These are phyloP conservation scores for Conus betulinus DNA, from an alignment of 1,140 invertebrate species.

Conservation along the genomic window DNA sequence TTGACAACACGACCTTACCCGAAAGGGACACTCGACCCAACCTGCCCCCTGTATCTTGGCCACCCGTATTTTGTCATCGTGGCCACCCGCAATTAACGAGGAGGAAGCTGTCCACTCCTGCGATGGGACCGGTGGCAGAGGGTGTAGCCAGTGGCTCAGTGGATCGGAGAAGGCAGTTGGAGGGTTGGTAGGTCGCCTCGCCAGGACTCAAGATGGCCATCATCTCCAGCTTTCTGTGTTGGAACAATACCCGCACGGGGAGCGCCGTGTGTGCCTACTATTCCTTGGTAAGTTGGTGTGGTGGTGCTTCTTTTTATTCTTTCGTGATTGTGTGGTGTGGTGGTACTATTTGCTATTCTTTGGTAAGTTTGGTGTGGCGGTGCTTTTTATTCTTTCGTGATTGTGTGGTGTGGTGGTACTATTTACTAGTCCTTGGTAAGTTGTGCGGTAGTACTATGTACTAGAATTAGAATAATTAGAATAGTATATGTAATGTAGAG, in stretches of 20 bases:
- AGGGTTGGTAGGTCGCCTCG: not conserved
- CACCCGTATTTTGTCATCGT: not conserved
- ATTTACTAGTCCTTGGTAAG: constrained; percentile 61
- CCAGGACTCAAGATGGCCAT: constrained; percentile 52
- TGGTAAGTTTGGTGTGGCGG: constrained; percentile 50
- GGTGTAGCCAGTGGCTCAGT: not conserved
- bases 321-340: not conserved
- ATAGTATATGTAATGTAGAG: too few relatives aligned
- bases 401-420: too few relatives aligned
- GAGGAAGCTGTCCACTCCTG: not conserved
- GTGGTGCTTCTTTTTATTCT: not conserved
- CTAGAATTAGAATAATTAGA: constrained; percentile 40
- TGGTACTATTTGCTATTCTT: constrained; percentile 44
- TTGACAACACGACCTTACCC: not conserved
- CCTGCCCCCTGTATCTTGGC: not conserved
- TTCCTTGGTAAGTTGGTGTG: constrained; percentile 54
- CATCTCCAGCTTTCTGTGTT: constrained; percentile 58
- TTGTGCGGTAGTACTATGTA: too few relatives aligned
- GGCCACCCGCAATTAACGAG: not conserved
- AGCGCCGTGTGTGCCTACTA: constrained; percentile 60
- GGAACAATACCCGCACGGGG: constrained; percentile 58
- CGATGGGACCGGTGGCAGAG: not conserved
- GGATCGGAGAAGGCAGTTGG: not conserved
- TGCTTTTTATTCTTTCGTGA: not conserved
- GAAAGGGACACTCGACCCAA: not conserved